Base-by-base conservation (phyloP, 2,113 vertebrate species). In the Rattus norvegicus region DNA sequence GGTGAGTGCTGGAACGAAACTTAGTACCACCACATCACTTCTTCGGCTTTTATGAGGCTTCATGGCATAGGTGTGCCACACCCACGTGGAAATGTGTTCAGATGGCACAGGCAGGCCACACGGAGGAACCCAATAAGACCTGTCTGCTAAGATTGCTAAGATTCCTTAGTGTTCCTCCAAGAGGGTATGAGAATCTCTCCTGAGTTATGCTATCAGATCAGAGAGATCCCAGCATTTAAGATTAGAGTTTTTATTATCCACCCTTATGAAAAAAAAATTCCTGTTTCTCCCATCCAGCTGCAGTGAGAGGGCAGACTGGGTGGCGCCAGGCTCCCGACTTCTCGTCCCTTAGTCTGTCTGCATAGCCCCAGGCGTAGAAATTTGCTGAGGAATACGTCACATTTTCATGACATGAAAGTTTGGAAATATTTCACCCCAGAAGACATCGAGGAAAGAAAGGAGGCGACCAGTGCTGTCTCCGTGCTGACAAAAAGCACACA, bases 371-470 rank as follows among this genome's bases (percentile, higher is more conserved):
- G 99, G 98, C 98, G 98, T 99, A 92, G 98, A 98, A 97, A 98
- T 2, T 99, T 92, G 98, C 98, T 2, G 98, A 99, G 97, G 98
- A 98, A 95, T 99, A 2, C 98, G 98, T 97, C 98, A 98, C 63
- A 98, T 99, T 95, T 99, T 99, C 98, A 98, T 8, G 99, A 99
- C 92, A 99, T 99, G 98, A 99, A 99, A 98, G 98, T 99, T 94
- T 97, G 98, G 93, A 99, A 98, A 92, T 98, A 98, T 79, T 99
- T 99, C 43, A 98, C 99, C 28, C 98, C 98, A 12, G 99, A 99
- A 47, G 99, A 99, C 95, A 98, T 99, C 92, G 99, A 99, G 98
- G 99, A 99, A 98, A 98, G 98, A 95, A 99, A 99, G 98, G 99
- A 99, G 98, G 98, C 98, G 67, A 98, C 98, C 90, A 98, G 98